A percentile compares a stretch with the other conserved stretches of the same genome.
Evolutionary conservation across 2,888 invertebrate species (phyloP).

Genomic region (Luperina nickerlii): DNA sequence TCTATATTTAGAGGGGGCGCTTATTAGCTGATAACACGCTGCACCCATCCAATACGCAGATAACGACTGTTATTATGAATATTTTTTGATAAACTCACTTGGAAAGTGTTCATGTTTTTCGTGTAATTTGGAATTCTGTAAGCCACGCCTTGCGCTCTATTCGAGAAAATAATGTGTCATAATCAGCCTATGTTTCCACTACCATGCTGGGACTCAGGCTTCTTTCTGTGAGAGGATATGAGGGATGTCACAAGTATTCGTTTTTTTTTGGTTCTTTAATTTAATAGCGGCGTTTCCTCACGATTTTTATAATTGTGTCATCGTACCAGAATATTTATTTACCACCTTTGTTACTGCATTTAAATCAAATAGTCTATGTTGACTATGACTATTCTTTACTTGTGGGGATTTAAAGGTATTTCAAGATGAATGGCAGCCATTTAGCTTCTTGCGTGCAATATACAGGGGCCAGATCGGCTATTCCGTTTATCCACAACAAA

Average conservation of each 20-base stretch:
- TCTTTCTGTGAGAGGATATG: not conserved
- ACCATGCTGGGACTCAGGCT: not conserved
- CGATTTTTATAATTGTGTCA: not conserved
- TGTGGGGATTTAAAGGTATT: not conserved
- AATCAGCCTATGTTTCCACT: not conserved
- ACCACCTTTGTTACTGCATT: not conserved
- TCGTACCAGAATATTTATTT: not conserved
- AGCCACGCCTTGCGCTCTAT: not conserved
- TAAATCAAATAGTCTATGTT: not conserved
- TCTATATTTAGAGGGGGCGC: constrained; percentile 41
- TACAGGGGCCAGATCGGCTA: not conserved
- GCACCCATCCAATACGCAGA: constrained; percentile 36
- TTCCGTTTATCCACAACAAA: not conserved
- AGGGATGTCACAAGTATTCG: not conserved
- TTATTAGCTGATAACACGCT: constrained; percentile 41
- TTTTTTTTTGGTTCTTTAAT: not conserved
- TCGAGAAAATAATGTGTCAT: not conserved
- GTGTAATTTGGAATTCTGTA: not conserved
- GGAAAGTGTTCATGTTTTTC: not conserved
- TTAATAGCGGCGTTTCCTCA: not conserved
- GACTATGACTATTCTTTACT: not conserved
- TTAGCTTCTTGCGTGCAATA: not conserved
- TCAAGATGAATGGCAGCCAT: not conserved
- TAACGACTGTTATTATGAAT: constrained; percentile 29
- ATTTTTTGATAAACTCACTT: constrained; percentile 27